These are phyloP conservation scores for Sympetrum striolatum DNA, from an alignment of 2,888 invertebrate genomes.

Conservation along the genomic window DNA sequence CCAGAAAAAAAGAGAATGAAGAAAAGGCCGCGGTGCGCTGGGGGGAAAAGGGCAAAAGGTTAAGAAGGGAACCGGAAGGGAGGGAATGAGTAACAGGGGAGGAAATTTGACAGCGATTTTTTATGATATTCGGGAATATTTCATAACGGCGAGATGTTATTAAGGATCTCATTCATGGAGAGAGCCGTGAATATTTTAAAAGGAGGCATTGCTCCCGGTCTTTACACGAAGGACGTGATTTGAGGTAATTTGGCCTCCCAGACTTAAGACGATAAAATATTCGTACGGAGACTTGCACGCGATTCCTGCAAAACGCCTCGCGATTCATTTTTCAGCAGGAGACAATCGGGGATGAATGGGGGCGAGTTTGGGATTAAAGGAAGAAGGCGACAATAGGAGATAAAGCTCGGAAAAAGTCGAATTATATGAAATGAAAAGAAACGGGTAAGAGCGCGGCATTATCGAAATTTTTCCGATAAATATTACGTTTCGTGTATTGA, in stretches of 20 bases:
- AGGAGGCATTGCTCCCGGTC: neutral
- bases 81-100: neutral
- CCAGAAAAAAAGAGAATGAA: slow-evolving; percentile 41
- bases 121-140: slow-evolving; percentile 25
- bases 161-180: neutral
- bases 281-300: neutral
- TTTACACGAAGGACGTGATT: neutral
- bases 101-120: neutral
- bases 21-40: slow-evolving; percentile 12
- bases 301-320: neutral
- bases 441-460: too few species aligned
- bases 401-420: too few species aligned
- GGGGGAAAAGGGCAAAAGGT: slow-evolving; percentile 11
- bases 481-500: too few species aligned
- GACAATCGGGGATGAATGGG: neutral
- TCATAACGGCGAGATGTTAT: neutral
- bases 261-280: neutral
- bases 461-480: too few species aligned
- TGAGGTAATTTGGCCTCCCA: neutral
- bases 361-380: neutral
- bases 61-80: slow-evolving; percentile 12
- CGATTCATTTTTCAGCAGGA: neutral
- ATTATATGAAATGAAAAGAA: too few species aligned
- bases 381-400: too few species aligned
- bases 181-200: neutral